Percentiles rank a stretch among this genome's conserved stretches.
Evolutionary conservation across 2,888 invertebrate genomes (phyloP).

Genomic region (Sympetrum striolatum): DNA sequence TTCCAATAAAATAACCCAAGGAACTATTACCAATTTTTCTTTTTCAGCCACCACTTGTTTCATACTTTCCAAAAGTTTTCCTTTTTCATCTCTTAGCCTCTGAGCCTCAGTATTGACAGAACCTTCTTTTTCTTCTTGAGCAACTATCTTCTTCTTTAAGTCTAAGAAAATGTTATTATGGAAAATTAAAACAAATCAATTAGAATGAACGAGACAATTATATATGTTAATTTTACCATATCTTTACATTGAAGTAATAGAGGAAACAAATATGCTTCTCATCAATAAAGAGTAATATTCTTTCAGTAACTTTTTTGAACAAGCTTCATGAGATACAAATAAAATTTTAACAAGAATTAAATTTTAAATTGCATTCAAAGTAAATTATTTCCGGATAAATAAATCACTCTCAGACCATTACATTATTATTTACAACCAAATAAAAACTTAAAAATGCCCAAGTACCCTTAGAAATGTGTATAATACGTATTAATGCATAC

Average conservation of each 20-base stretch:
- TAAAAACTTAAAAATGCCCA: too few relatives aligned
- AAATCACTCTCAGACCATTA: too few relatives aligned
- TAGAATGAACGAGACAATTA: too few relatives aligned
- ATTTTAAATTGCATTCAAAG: too few relatives aligned
- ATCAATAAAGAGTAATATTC: too few relatives aligned
- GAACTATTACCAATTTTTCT: slow-evolving; percentile 54
- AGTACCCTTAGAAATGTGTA: too few relatives aligned
- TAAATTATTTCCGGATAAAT: too few relatives aligned
- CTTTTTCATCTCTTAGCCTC: slow-evolving; percentile 48
- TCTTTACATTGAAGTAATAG: not conserved
- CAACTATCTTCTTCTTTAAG: slow-evolving; percentile 65
- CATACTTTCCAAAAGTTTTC: slow-evolving; percentile 48
- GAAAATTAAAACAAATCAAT: not conserved
- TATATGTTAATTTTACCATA: not conserved
- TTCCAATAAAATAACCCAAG: not conserved
- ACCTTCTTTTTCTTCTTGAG: slow-evolving; percentile 61
- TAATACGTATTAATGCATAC: too few relatives aligned
- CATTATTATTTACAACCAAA: too few relatives aligned
- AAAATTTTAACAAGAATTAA: too few relatives aligned
- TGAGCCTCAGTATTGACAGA: slow-evolving; percentile 57
- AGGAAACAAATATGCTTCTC: not conserved
- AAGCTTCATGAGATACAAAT: too few relatives aligned
- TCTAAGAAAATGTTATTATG: slow-evolving; percentile 55
- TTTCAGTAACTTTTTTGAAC: too few relatives aligned
- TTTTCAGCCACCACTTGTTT: slow-evolving; percentile 53